Evolutionary conservation across 2,888 invertebrate species (phyloP).

Genomic region (Polia nebulosa): DNA sequence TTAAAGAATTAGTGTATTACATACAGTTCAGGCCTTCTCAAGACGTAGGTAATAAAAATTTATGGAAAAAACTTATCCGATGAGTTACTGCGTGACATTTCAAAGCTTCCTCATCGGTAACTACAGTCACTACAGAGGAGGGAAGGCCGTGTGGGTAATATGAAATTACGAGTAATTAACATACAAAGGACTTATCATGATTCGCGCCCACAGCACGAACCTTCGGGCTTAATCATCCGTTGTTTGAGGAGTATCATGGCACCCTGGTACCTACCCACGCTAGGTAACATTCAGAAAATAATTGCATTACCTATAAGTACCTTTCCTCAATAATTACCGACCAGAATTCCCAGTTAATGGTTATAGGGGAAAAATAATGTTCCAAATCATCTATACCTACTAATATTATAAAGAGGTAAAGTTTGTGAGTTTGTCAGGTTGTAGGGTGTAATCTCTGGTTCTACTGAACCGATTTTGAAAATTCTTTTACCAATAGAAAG

Average conservation of each 20-base stretch:
- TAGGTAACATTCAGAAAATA: constrained; percentile 5
- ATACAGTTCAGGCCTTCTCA: neutral
- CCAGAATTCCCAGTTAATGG: neutral
- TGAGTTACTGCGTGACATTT: constrained; percentile 46
- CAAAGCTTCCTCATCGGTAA: constrained; percentile 45
- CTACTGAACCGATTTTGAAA: no score
- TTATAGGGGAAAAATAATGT: neutral
- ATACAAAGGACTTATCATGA: constrained; percentile 75
- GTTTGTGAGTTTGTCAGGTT: no score
- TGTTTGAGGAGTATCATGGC: constrained; percentile 35
- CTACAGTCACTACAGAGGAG: constrained; percentile 31
- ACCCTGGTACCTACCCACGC: constrained; percentile 1
- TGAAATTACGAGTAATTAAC: constrained; percentile 72
- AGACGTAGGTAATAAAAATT: neutral
- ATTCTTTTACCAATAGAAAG: no score
- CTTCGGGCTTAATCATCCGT: constrained; percentile 63
- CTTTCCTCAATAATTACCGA: no score
- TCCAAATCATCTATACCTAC: no score
- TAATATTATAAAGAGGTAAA: no score
- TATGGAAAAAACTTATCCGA: neutral
- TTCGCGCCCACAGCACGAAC: constrained; percentile 67
- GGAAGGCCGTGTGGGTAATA: constrained; percentile 61
- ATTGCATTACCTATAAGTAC: no score
- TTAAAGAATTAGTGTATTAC: neutral
- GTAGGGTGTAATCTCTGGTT: no score